Percentiles rank a stretch among this genome's conserved stretches.
These are phyloP conservation scores for Odontothrips loti DNA, from an alignment of 2,888 invertebrate genomes.

Conservation along the genomic window DNA sequence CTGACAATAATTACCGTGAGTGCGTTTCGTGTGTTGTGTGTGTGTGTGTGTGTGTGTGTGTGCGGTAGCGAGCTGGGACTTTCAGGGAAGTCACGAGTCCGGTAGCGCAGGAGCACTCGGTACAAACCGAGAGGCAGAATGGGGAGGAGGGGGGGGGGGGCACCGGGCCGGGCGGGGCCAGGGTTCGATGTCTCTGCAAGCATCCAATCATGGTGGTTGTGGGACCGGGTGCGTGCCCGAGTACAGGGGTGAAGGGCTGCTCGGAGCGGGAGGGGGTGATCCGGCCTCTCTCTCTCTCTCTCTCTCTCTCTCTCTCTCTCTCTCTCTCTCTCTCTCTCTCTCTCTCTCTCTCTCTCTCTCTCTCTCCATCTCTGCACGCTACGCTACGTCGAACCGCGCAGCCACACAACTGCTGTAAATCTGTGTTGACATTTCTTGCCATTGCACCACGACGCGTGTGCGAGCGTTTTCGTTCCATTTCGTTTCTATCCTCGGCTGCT, in stretches of 20 bases:
- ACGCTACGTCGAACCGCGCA: neutral
- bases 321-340: too few relatives aligned
- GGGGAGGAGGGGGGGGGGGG: neutral
- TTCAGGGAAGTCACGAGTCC: neutral
- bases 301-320: too few relatives aligned
- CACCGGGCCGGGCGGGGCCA: neutral
- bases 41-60: neutral
- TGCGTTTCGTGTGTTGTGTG: neutral
- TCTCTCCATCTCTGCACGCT: neutral
- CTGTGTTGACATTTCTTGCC: neutral
- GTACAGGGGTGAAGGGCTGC: neutral
- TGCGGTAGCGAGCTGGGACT: neutral
- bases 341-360: too few relatives aligned
- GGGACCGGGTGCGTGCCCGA: neutral
- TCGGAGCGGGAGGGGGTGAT: too few relatives aligned
- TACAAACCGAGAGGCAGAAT: neutral
- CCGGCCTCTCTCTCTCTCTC: too few relatives aligned
- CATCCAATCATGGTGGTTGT: slow-evolving; percentile 22
- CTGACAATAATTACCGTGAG: neutral
- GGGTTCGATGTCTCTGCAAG: slow-evolving; percentile 17
- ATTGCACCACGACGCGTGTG: too few relatives aligned
- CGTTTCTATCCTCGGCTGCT: neutral
- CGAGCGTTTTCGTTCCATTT: neutral
- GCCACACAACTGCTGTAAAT: slow-evolving; percentile 12
- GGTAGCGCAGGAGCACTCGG: neutral